These are phyloP conservation scores for Fistularia tabacaria DNA, from an alignment of 2,797 vertebrate species.

Conservation along the genomic window DNA sequence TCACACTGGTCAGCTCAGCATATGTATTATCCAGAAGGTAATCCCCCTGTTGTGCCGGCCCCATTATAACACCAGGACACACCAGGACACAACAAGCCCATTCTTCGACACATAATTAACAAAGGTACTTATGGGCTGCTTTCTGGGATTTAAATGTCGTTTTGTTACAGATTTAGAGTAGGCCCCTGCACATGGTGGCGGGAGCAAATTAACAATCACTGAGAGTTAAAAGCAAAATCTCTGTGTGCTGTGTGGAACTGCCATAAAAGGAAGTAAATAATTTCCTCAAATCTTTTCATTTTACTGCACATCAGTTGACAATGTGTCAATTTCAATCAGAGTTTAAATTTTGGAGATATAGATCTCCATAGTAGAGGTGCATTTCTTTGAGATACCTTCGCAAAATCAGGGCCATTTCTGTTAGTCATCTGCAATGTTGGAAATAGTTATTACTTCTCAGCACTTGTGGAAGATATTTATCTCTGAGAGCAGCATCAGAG, in stretches of 20 bases:
- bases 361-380: no score
- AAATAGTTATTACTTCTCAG: no score
- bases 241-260: background rate
- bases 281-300: no score
- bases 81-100: constrained; percentile 58
- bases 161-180: constrained; percentile 44
- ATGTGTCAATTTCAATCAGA: no score
- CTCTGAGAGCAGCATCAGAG: no score
- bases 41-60: constrained; percentile 61
- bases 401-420: no score
- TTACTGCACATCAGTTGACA: no score
- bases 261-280: no score
- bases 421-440: no score
- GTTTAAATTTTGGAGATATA: no score
- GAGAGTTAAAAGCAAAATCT: constrained; percentile 7
- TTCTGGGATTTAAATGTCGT: constrained; percentile 56
- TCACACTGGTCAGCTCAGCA: constrained; percentile 55
- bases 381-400: no score
- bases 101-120: constrained; percentile 64
- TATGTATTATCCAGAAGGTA: constrained; percentile 42
- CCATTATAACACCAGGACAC: constrained; percentile 55
- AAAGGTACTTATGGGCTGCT: constrained; percentile 55
- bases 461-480: no score
- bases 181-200: constrained; percentile 14
- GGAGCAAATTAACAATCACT: constrained; percentile 9